Base-by-base conservation (phyloP, 2,888 invertebrate species). In the Hartigia nigra region DNA sequence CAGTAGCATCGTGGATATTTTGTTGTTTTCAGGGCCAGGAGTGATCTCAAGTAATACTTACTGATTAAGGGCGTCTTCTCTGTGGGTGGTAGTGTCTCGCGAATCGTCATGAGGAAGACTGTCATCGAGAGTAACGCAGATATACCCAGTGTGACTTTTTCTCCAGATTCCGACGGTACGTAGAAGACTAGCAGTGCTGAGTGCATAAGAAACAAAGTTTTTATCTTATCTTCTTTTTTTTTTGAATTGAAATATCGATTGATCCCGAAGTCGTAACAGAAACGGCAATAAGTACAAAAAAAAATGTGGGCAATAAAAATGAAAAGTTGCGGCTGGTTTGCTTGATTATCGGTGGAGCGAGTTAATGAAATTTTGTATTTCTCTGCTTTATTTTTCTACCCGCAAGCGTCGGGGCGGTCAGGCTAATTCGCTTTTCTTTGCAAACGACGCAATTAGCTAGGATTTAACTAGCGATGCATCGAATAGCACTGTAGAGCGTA, bases 51-150 rank as follows among this genome's bases (percentile, higher is more conserved):
- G 37, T 70, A 31, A 14, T 80, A 93, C 95, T 95, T 93, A 97
- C 97, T 96, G 85, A 97, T 97, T 75, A 97, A 93, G 1, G 97
- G 97, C 12, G 97, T 96, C 90, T 97, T 97, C 90, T 97, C 97
- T 0, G 97, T 97, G 0, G 97, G 97, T 23, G 97, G 97, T 85
- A 97, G 92, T 31, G 96, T 96, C 89, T 97, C 97, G 82, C 97
- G 93, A 79, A 97, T 97, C 74, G 97, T 96, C 96, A 97, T 97
- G 82, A 97, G 93, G 91, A 97, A 97, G 69, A 97, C 97, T 0
- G 97, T 97, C 95, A 97, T 97, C 34, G 96, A 96, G 23, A 97
- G 93, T n/a, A 97, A 93, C 5, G 97, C 97, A 86, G 96, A 96
- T 88, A 97, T 97, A 35, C 97, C 97, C 35, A 97, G 93, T 1